Base-by-base conservation (phyloP, 2,888 invertebrate species). In the Mechanitis messenoides region DNA sequence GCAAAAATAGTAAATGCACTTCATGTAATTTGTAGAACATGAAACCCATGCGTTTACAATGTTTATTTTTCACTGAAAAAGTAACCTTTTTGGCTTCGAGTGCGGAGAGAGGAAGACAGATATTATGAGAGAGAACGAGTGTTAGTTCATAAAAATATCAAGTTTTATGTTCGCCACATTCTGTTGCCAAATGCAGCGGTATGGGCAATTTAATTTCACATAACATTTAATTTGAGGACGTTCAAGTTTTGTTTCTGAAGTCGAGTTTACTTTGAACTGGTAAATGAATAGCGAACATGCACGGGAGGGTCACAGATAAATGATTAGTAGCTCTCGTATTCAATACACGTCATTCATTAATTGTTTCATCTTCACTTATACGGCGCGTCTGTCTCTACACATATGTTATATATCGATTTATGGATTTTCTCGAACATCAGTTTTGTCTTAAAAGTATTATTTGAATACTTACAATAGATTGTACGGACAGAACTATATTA, bases 191-290 rank as follows among this genome's bases (percentile, higher is more conserved):
- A 57, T 59, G 64, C 62, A 66, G 56, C 64, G 66, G 59, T 62
- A 64, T 67, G 70, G 68, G 59, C 69, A 67, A 70, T 72, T 70
- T 69, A 71, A 69, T 68, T 70, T 63, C 70, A 69, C 70, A 71
- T 71, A 70, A 68, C 70, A 69, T 69, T 72, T 71, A 69, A 68
- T 71, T 72, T 71, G 62, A 63, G 63, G 63, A 50, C 50, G 67
- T 62, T 64, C 55, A 58, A 50, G 62, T 63, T 66, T 67, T 65
- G 67, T 71, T 70, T 69, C 69, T 63, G 61, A 65, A 62, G 64
- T 70, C 65, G 70, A 68, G 70, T 72, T 69, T n/a, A 54, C 47
- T 47, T 47, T n/a, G 59, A 65, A 64, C 65, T 65, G 59, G 58
- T 62, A 62, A 62, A 64, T 62, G 62, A 62, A 64, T 63, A 57